Base-by-base conservation (phyloP, 1,140 invertebrate genomes). In the Drosophila ohnishii region DNA sequence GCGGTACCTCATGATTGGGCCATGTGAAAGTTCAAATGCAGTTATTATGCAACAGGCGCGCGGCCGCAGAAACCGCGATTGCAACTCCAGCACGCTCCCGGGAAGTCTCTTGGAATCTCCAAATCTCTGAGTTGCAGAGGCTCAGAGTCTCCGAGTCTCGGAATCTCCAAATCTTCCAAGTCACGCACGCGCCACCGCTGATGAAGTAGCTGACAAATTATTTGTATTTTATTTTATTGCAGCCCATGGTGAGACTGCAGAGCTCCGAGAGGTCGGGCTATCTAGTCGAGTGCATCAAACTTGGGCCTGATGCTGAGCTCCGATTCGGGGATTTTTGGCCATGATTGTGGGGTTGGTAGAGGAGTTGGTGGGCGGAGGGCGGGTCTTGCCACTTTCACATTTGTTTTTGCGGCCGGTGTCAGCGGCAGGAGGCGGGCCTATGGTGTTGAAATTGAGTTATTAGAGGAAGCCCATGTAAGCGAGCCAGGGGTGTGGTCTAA, bases 121-220 rank as follows among this genome's bases (percentile, higher is more conserved):
- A 25, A 55, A 55, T 55, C 34, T 37, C 13, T 3, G 50, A 22
- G 11, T 25, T 22, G 3, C 13, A 5, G n/a, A 19, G 16, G 9
- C 40, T 19, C 16, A 10, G n/a, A 42, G 40, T 42, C 16, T 42
- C 16, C 10, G 40, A 44, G 22, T 22, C 32, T 35, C 13, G 19
- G 51, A 35, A 35, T 50, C 56, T 50, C 28, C 48, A 32, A 13
- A 28, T 75, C 73, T 25, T 42, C 40, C 56, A 45, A 66, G 80
- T 79, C 80, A 84, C 80, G 80, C 80, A 84, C 80, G 80, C 80
- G 76, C 62, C 59, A 37, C 59, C 19, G 65, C 72, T 71, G 80
- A 84, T 84, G 80, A 84, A 84, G 80, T 84, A 84, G 80, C 80
- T 76, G 65, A 77, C 71, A 84, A 71, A 82, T 82, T 82, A 79